Base-by-base conservation (phyloP, 2,113 vertebrate species). In the Piaya cayana region DNA sequence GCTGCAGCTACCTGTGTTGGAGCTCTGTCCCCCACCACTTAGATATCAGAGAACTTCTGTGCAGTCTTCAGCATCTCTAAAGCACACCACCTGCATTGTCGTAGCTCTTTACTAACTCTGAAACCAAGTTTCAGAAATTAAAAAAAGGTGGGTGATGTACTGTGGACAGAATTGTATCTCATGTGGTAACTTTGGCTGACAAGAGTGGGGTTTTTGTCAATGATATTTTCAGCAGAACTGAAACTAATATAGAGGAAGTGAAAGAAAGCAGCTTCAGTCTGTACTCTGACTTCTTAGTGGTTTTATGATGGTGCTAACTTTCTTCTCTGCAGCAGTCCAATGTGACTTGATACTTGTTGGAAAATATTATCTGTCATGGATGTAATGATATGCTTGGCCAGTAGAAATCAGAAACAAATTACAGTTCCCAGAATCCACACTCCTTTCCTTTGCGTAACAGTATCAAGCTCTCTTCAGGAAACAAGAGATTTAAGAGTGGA, bases 351-450 rank as follows among this genome's bases (percentile, higher is more conserved):
- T 67, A 50, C 42, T 76, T 83, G 32, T 74, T 92, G 63, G 63
- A 63, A 92, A 92, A 83, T 86, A 59, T 9, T 63, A 0, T 80
- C 37, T 86, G 63, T 93, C 34, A 30, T 21, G 14, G 26, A 6
- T 86, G 43, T 88, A 93, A 86, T 81, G 59, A 75, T 26, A 62
- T 77, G 14, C 71, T 95, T 81, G 64, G 52, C 72, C 79, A 74
- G 16, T 25, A 63, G 50, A 84, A 95, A 21, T 16, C 6, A 17
- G 69, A 75, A 95, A 60, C 5, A 30, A 92, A 78, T 71, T 58
- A 37, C 42, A 84, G 5, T 84, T 88, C 49, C n/a, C 43, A 52
- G 47, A 78, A 56, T 84, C 39, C 78, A 12, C 88, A 63, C 74
- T 84, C 10, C 47, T 86, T 91, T 83, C 65, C 30, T 56, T 82